phyloP scores from a whole-genome alignment of 2,113 vertebrate genomes.

The Elgaria multicarinata region DNA sequence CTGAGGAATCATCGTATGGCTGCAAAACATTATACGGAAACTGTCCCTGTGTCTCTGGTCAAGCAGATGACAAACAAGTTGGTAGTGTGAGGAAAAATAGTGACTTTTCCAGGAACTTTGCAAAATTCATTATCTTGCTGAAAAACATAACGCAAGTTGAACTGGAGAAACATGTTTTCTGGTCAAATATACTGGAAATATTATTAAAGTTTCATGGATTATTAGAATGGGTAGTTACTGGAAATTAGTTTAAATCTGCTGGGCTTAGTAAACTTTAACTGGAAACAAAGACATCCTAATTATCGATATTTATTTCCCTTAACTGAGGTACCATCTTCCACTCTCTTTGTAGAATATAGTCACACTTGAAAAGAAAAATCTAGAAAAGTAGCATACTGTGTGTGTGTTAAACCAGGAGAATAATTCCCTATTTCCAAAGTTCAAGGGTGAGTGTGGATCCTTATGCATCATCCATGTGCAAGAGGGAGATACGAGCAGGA shows the following conservation, averaged over 20 bases:
- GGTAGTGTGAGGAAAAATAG: background rate
- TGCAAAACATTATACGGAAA: background rate
- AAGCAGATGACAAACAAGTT: background rate
- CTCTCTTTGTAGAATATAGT: conserved; percentile 52
- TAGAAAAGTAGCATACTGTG: too few species aligned
- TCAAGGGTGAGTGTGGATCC: background rate
- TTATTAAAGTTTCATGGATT: too few species aligned
- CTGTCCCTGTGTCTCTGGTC: background rate
- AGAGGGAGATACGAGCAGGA: background rate
- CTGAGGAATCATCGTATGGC: background rate
- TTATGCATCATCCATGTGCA: background rate
- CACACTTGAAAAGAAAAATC: too few species aligned
- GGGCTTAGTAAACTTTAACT: conserved; percentile 36
- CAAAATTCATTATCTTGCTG: background rate
- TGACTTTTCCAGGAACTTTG: background rate
- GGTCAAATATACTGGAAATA: background rate
- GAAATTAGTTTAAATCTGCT: background rate
- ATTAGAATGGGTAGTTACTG: background rate
- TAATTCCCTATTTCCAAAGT: background rate
- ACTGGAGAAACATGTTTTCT: background rate
- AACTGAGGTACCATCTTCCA: conserved; percentile 52
- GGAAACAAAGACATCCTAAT: conserved; percentile 63
- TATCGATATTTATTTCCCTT: conserved; percentile 35
- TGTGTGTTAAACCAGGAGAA: background rate
- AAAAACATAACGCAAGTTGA: background rate